Percentiles rank a stretch among this genome's conserved stretches.
Conservation (phyloP, 2,797 vertebrate species). For the Siniperca scherzeri region DNA sequence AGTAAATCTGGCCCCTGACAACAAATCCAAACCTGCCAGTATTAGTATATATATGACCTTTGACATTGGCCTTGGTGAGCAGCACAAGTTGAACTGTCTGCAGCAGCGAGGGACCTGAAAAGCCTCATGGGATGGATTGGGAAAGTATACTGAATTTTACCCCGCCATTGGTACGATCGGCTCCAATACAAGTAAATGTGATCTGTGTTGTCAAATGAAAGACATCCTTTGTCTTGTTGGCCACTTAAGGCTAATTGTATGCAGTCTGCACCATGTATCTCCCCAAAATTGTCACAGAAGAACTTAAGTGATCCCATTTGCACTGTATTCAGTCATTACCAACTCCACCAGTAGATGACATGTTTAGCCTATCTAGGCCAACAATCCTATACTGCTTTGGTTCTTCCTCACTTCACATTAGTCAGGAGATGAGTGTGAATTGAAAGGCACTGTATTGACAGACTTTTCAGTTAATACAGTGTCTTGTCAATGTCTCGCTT, state of each 20-base stretch:
- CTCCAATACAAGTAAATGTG: constrained; percentile 98
- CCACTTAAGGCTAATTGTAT: constrained; percentile 90
- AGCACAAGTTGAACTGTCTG: constrained; percentile 99
- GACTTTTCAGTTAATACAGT: constrained; percentile 43
- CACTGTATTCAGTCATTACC: constrained; percentile 62
- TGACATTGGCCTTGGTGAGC: constrained; percentile 99
- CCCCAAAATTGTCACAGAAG: constrained; percentile 50
- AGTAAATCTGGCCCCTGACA: constrained; percentile 81
- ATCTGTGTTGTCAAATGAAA: constrained; percentile 97
- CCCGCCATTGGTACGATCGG: constrained; percentile 99
- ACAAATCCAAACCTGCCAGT: constrained; percentile 79
- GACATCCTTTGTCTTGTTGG: constrained; percentile 90
- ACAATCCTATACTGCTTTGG: constrained; percentile 72
- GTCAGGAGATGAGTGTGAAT: constrained; percentile 58
- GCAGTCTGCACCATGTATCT: constrained; percentile 65
- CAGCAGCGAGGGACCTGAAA: constrained; percentile 99
- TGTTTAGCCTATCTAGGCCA: constrained; percentile 68
- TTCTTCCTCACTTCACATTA: constrained; percentile 61
- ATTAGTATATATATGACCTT: constrained; percentile 94
- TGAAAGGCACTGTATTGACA: constrained; percentile 64
- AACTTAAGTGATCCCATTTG: constrained; percentile 56
- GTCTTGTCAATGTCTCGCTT: constrained; percentile 55
- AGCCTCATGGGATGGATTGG: constrained; percentile 99
- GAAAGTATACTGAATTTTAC: constrained; percentile 99
- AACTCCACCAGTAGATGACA: constrained; percentile 49